Evolutionary conservation across 2,888 invertebrate genomes (phyloP).

Genomic region (Pocota personata): DNA sequence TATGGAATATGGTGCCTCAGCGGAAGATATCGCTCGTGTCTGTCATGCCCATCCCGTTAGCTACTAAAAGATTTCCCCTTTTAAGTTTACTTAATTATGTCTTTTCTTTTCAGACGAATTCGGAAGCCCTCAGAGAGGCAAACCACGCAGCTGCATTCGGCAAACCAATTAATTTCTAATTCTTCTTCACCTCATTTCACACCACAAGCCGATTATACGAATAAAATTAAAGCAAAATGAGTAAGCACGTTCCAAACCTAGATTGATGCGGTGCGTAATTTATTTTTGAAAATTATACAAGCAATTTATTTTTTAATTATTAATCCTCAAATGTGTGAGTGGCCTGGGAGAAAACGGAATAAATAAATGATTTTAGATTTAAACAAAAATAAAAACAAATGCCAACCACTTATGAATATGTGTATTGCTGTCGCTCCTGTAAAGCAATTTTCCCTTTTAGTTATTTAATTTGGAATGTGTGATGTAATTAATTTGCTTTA

Average conservation of each 20-base stretch:
- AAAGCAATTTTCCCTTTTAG: slow-evolving; percentile 6
- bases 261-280: slow-evolving; percentile 19
- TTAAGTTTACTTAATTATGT: slow-evolving; percentile 8
- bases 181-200: slow-evolving; percentile 4
- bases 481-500: not conserved
- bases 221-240: slow-evolving; percentile 33
- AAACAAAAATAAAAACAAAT: slow-evolving; percentile 43
- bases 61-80: not conserved
- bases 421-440: not conserved
- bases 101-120: slow-evolving; percentile 91
- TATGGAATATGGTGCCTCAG: slow-evolving; percentile 99
- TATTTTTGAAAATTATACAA: slow-evolving; percentile 35
- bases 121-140: slow-evolving; percentile 98
- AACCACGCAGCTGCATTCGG: slow-evolving; percentile 97
- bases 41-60: slow-evolving; percentile 99
- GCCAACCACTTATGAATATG: slow-evolving; percentile 29
- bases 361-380: slow-evolving; percentile 47
- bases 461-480: not conserved
- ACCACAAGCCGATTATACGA: slow-evolving; percentile 26
- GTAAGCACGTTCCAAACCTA: not conserved
- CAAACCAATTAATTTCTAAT: slow-evolving; percentile 98
- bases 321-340: slow-evolving; percentile 32
- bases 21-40: slow-evolving; percentile 98
- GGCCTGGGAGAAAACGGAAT: slow-evolving; percentile 28
- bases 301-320: slow-evolving; percentile 58